Base-by-base conservation (phyloP, 2,113 vertebrate genomes). In the Nicator chloris region DNA sequence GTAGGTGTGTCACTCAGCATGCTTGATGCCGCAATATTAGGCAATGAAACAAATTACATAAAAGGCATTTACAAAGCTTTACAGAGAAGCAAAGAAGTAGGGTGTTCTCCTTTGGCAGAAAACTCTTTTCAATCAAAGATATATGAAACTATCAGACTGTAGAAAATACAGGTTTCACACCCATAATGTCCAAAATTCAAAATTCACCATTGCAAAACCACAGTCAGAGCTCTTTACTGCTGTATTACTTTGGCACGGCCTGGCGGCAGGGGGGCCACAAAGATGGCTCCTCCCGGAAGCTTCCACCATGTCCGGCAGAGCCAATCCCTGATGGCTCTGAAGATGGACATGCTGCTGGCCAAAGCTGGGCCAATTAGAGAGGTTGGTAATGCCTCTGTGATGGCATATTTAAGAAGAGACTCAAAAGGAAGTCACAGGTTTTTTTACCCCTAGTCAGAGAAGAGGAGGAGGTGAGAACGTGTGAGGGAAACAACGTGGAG, bases 341-440 rank as follows among this genome's bases (percentile, higher is more conserved):
- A 26, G 28, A 15, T 20, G 35, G 44, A 50, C 30, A 27, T 13
- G 16, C 17, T 77, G 28, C 28, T 40, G 30, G 45, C 45, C 59
- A n/a, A 45, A 50, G 2, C 22, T 51, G 35, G 45, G 23, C 8
- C 35, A n/a, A 4, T 28, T 13, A n/a, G 5, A 77, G 23, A 40
- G 8, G 17, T 0, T 51, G 27, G 17, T 21, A 51, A 40, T 0
- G 1, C 1, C 57, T 61, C 23, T 50, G 22, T 40, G 30, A n/a
- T 11, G 2, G 20, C 9, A 20, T 24, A 15, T 26, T 31, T 26
- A 40, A 40, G 17, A 77, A 49, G 13, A 27, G 50, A 77, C 50
- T 50, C 6, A 16, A 61, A 50, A 9, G 28, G 50, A 40, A 63
- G 8, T 30, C 19, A 35, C 23, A 23, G 18, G 15, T 16, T 3